Base-by-base conservation (phyloP, 2,888 invertebrate genomes). In the Linnaemya tessellans region DNA sequence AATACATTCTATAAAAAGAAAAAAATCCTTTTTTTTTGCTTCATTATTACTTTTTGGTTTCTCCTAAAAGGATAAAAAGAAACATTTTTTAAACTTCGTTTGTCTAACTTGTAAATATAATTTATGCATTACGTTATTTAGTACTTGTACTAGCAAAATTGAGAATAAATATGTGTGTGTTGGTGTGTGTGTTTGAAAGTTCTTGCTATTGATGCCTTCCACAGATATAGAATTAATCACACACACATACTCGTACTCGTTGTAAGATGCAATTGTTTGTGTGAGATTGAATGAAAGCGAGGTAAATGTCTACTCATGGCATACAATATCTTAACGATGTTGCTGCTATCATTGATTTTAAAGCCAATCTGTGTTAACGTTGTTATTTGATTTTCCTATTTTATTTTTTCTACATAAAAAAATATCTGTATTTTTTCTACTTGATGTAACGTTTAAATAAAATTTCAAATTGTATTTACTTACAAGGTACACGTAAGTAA, bases 381-480 rank as follows among this genome's bases (percentile, higher is more conserved):
- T 71, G 64, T 71, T 77, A 65, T 82, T 82, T 77, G 64, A 51
- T 77, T 82, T 71, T 58, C 3, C 8, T 67, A 41, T 60, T 54
- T 38, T 43, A 43, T 58, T 70, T 73, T 46, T 41, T 13, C 8
- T 15, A 11, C 11, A 49, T 22, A 10, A 38, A 68, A 41, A 49
- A 64, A 71, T 38, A 35, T 22, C n/a, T 67, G 10, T 20, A 49
- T 49, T 74, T 77, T 82, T 65, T 77, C 56, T 49, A 74, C 65
- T 67, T 80, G 60, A 79, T 80, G 82, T 75, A 82, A 85, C 74
- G 85, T 80, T 82, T 82, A 82, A 85, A 82, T 82, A 82, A 85
- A 85, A 82, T 85, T 82, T 75, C 65, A 80, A 85, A 85, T 77
- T 85, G 82, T 82, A 62, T 85, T 82, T 85, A 71, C 82, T 82